Evolutionary conservation across 2,888 invertebrate species (phyloP).

Genomic region (Apocheima hispidaria): DNA sequence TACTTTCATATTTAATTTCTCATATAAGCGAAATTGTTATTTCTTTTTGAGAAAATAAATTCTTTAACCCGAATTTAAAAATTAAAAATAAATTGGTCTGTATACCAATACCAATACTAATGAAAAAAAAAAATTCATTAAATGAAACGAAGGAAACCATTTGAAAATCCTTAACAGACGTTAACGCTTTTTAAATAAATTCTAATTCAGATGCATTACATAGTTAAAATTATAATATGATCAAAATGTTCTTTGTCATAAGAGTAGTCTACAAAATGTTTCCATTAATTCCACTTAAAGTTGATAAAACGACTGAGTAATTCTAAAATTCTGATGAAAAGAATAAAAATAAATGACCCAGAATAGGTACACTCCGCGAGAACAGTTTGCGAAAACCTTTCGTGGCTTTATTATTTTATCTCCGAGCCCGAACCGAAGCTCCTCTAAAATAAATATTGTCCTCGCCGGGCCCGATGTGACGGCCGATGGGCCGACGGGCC

Average conservation of each 20-base stretch:
- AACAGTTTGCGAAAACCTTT: background rate
- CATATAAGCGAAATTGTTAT: too few species aligned
- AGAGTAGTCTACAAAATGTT: background rate
- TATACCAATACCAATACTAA: too few species aligned
- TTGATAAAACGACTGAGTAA: background rate
- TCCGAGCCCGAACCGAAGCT: background rate
- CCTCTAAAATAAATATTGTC: slow-evolving; percentile 13
- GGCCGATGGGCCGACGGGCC: background rate
- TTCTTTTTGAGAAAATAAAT: too few species aligned
- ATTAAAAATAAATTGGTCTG: too few species aligned
- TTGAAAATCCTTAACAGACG: too few species aligned
- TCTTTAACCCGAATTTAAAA: too few species aligned
- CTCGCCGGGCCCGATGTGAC: background rate
- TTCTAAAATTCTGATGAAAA: slow-evolving; percentile 2
- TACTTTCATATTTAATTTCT: too few species aligned
- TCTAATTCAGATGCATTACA: background rate
- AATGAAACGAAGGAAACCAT: too few species aligned
- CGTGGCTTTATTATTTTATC: slow-evolving; percentile 4
- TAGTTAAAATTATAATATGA: too few species aligned
- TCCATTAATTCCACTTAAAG: background rate
- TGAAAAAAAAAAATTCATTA: too few species aligned
- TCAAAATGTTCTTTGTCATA: background rate
- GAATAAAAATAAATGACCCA: slow-evolving; percentile 5
- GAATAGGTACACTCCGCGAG: background rate
- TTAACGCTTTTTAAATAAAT: too few species aligned